Evolutionary conservation across 2,888 invertebrate species (phyloP).

Genomic region (Melangyna quadrimaculata): DNA sequence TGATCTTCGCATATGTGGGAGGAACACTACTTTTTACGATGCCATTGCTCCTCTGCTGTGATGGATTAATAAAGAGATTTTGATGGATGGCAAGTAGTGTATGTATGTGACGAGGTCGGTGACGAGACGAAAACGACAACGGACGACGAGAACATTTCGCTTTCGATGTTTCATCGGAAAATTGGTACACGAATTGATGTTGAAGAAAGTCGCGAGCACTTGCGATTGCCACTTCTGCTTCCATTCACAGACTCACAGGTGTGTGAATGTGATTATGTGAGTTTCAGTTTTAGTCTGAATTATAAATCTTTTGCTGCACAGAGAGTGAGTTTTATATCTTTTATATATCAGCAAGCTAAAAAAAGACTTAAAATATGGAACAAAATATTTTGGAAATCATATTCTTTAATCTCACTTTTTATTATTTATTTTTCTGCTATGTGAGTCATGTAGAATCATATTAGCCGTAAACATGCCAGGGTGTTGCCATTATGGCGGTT

Average conservation of each 20-base stretch:
- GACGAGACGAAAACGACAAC: background rate
- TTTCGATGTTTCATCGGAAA: conserved; percentile 70
- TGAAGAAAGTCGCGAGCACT: conserved; percentile 67
- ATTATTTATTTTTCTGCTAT: background rate
- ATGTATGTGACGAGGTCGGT: background rate
- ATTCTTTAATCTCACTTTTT: conserved; percentile 46
- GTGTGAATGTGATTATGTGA: conserved; percentile 55
- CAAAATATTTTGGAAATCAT: conserved; percentile 63
- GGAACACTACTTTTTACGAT: conserved; percentile 15
- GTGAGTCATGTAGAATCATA: background rate
- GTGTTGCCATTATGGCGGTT: background rate
- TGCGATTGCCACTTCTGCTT: conserved; percentile 43
- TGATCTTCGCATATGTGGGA: background rate
- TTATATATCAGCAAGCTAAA: background rate
- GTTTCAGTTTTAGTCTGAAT: conserved; percentile 22
- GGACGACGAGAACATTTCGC: conserved; percentile 51
- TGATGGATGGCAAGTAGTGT: conserved; percentile 42
- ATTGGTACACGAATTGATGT: conserved; percentile 72
- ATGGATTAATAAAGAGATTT: conserved; percentile 64
- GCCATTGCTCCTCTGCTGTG: conserved; percentile 36
- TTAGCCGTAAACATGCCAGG: background rate
- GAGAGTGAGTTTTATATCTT: conserved; percentile 59
- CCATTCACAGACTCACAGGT: conserved; percentile 30
- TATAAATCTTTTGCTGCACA: conserved; percentile 29
- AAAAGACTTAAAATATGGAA: conserved; percentile 33